Evolutionary conservation across 2,113 vertebrate genomes (phyloP), one percentile per base, ranked within the genome.

Genomic region (Genyomyrus donnyi): DNA sequence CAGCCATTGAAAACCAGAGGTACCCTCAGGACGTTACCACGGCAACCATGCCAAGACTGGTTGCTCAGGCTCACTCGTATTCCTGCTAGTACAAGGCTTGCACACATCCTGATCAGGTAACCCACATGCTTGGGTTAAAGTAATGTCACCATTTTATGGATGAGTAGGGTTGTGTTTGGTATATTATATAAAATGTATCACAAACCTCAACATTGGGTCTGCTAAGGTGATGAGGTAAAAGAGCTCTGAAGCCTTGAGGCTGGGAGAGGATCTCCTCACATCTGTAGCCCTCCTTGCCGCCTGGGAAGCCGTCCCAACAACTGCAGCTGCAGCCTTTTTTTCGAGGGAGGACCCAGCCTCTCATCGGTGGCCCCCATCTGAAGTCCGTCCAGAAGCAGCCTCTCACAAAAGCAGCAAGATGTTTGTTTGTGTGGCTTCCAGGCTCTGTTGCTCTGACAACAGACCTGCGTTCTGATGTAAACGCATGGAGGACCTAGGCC

Each of bases 351-450:
- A 21, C 19, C 19, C 45, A 85, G 45, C 45, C 45, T 48, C 45
- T 48, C 24, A 35, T 87, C 17, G 15, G 50, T 15, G 19, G 31
- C 85, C 85, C n/a, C 50, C n/a, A 49, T 87, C 50, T 87, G 50
- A 87, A 53, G 85, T 52, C 45, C 1, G 27, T 87, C 85, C 85
- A 87, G 85, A 87, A 31, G 46, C 10, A 87, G 15, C n/a, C n/a
- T 35, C 27, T 5, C 85, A 31, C 15, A 39, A 53, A 87, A 39
- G 49, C 24, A 6, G 24, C 27, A 17, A 46, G 83, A 53, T 87
- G 85, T 87, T 87, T 56, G 85, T 87, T 87, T 39, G 53, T 87
- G 48, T 19, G 48, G 50, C 27, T 53, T 86, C n/a, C 46, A 52
- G n/a, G 50, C 48, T 48, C n/a, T 10, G n/a, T 46, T 35, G n/a